Conservation (phyloP, 2,797 vertebrate genomes). For the Gymnoscopelus braueri region DNA sequence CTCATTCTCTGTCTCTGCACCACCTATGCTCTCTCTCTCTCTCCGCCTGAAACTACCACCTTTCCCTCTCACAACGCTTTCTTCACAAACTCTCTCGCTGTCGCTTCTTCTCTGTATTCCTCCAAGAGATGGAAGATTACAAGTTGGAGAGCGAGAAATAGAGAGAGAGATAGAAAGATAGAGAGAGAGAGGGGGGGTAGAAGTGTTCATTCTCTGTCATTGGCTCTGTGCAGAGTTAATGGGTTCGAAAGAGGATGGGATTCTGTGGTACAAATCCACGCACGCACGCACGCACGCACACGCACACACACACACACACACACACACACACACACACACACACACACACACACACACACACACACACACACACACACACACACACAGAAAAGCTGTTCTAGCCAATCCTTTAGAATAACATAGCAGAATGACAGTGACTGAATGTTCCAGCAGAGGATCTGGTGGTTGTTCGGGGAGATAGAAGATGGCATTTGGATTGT, state of each 20-base stretch:
- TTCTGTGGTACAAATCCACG: slow-evolving; percentile 15
- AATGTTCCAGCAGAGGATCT: too few species aligned
- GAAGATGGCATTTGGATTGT: too few species aligned
- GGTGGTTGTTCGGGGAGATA: too few species aligned
- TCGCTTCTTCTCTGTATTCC: not conserved
- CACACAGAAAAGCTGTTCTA: too few species aligned
- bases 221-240: not conserved
- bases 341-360: too few species aligned
- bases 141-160: slow-evolving; percentile 1
- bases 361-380: too few species aligned
- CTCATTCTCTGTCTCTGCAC: not conserved
- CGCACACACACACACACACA: not conserved
- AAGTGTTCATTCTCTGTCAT: slow-evolving; percentile 24
- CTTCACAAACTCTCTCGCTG: not conserved
- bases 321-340: not conserved
- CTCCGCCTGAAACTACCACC: not conserved
- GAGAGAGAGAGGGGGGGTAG: not conserved
- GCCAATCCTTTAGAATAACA: too few species aligned
- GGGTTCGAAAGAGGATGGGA: slow-evolving; percentile 27
- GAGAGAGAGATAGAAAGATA: not conserved
- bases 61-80: too few species aligned
- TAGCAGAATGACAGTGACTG: too few species aligned
- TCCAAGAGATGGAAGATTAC: not conserved
- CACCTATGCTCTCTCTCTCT: not conserved
- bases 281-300: slow-evolving; percentile 1